A percentile compares a stretch with the other conserved stretches of the same genome.
phyloP scores from a whole-genome alignment of 2,888 invertebrate species.

The Drosophila melanosoma region DNA sequence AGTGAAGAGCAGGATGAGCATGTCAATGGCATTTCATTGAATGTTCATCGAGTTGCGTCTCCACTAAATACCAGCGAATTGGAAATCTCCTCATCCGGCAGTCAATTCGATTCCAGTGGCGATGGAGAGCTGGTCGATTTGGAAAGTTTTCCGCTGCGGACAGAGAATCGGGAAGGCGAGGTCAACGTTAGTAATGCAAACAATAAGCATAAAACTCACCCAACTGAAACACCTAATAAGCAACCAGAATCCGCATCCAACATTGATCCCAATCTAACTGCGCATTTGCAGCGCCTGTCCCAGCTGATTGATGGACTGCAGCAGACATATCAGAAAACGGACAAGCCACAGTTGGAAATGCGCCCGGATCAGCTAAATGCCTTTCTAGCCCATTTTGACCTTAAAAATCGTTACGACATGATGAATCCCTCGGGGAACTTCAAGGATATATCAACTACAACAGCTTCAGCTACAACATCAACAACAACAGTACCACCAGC shows the following conservation, averaged over 20 bases:
- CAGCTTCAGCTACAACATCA: neutral
- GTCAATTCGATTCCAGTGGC: constrained; percentile 79
- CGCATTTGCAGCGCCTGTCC: constrained; percentile 83
- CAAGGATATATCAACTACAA: constrained; percentile 4
- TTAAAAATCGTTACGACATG: constrained; percentile 81
- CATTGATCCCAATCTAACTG: constrained; percentile 82
- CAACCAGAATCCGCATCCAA: constrained; percentile 29
- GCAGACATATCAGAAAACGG: constrained; percentile 79
- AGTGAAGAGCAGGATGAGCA: constrained; percentile 67
- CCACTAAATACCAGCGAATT: constrained; percentile 21
- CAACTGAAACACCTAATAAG: neutral
- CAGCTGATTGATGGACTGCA: constrained; percentile 84
- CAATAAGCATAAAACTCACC: constrained; percentile 5
- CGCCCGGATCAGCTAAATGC: constrained; percentile 84
- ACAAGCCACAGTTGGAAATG: constrained; percentile 73
- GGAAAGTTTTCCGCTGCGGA: constrained; percentile 55
- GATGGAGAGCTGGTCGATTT: constrained; percentile 79
- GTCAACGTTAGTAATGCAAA: constrained; percentile 1
- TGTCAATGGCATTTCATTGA: neutral
- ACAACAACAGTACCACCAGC: constrained; percentile 11
- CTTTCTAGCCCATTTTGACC: constrained; percentile 84
- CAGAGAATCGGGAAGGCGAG: constrained; percentile 68
- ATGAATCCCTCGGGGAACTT: constrained; percentile 57
- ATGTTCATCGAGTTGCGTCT: neutral
- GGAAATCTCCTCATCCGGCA: constrained; percentile 47